Base-by-base conservation (phyloP, 2,888 invertebrate species). In the Belgica antarctica region DNA sequence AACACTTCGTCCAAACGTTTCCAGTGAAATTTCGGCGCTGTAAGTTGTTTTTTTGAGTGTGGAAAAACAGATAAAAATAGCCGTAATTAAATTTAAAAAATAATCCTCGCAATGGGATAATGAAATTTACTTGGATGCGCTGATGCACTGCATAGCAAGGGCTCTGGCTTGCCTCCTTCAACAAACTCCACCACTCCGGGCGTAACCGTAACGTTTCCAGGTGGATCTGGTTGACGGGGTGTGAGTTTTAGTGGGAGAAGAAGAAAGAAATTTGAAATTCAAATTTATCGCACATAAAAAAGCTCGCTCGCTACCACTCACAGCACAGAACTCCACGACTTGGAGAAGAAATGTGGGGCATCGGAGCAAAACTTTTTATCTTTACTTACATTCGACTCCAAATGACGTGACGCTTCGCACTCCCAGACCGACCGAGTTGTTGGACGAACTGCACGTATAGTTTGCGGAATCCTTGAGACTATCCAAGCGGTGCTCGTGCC, bases 381-480 rank as follows among this genome's bases (percentile, higher is more conserved):
- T 28, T 62, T n/a, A n/a, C 92, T 88, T 79, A 95, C 95, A 95
- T 81, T 95, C 94, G 22, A 94, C 92, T 72, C 90, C 89, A 75
- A 95, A 91, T 76, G 88, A 87, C 46, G 93, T 92, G 70, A 88
- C 89, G 77, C 90, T 92, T 75, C 87, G 87, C 72, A 94, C 93
- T 1, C 91, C 89, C 0, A 86, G 82, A 0, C 94, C 94, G 62
- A 90, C 89, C 3, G 84, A 83, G 79, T 92, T 93, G 52, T 84
- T 81, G 3, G 88, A 88, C 72, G 92, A 92, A 73, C 87, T 84
- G 79, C 94, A 94, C 25, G 90, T 90, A 80, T 94, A 94, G 78
- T 88, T 87, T 63, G 89, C 88, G 73, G 89, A 89, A 80, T 92
- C 91, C 5, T 85, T 84, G 63, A 86, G 82, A 70, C 90, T 86